Conservation (phyloP, 2,113 vertebrate species). For the Poecile atricapillus region DNA sequence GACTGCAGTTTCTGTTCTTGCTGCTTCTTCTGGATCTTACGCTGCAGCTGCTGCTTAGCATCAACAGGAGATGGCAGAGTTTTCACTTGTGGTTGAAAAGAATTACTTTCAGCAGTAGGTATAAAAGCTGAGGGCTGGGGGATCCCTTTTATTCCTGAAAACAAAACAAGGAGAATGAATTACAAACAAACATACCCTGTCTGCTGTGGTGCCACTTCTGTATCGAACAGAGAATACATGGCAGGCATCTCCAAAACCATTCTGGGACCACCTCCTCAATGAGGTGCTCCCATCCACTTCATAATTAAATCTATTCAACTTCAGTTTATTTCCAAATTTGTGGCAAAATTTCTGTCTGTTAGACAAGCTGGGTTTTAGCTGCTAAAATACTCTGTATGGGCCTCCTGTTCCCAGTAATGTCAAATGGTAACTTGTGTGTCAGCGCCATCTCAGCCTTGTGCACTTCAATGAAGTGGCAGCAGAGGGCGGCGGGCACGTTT, state of each 20-base stretch:
- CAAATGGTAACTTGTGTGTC: neutral
- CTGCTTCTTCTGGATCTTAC: conserved; percentile 98
- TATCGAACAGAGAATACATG: neutral
- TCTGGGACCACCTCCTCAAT: neutral
- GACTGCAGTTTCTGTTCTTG: conserved; percentile 96
- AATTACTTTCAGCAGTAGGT: conserved; percentile 87
- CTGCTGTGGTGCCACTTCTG: neutral
- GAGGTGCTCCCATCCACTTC: neutral
- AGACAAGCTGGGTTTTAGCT: neutral
- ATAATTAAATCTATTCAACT: neutral
- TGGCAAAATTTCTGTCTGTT: neutral
- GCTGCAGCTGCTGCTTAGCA: conserved; percentile 97
- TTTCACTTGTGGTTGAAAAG: conserved; percentile 91
- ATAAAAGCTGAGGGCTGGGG: conserved; percentile 88
- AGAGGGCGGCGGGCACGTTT: conserved; percentile 2
- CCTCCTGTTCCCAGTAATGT: neutral
- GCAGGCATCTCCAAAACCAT: neutral
- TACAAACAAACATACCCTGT: neutral
- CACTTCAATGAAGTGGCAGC: neutral
- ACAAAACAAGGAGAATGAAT: neutral
- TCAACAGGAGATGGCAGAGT: conserved; percentile 90
- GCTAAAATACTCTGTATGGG: neutral
- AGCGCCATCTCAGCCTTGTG: neutral
- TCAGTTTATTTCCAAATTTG: neutral
- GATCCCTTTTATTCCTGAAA: conserved; percentile 84